Conservation (phyloP, 2,113 vertebrate genomes). For the Pao palembangensis region DNA sequence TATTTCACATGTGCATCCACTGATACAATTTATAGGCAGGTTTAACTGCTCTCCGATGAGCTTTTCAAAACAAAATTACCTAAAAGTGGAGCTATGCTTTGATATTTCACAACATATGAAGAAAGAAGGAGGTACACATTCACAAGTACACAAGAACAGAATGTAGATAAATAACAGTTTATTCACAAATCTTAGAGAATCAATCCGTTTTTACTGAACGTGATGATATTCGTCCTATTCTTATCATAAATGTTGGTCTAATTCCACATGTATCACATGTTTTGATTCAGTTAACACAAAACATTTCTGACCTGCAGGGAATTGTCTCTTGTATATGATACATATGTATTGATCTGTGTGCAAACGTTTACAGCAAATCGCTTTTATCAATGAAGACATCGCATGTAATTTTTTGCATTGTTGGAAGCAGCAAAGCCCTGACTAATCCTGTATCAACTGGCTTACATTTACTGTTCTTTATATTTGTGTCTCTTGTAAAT, state of each 20-base stretch:
- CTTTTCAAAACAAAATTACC: slow-evolving; percentile 59
- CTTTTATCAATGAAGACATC: slow-evolving; percentile 65
- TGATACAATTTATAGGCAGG: slow-evolving; percentile 51
- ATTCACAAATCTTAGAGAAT: no score
- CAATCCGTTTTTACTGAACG: no score
- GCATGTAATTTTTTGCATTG: slow-evolving; percentile 64
- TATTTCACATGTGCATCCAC: slow-evolving; percentile 26
- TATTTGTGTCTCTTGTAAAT: slow-evolving; percentile 49
- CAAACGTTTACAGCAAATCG: slow-evolving; percentile 59
- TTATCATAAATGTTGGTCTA: no score
- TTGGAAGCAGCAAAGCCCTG: slow-evolving; percentile 56
- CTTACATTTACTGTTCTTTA: slow-evolving; percentile 38
- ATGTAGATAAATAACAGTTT: no score
- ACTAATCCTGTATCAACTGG: slow-evolving; percentile 53
- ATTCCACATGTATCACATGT: no score
- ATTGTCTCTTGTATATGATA: slow-evolving; percentile 38
- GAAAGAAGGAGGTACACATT: slow-evolving; percentile 57
- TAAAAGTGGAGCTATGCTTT: slow-evolving; percentile 53
- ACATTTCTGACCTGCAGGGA: slow-evolving; percentile 29
- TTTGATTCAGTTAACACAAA: slow-evolving; percentile 5
- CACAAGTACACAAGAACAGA: slow-evolving; percentile 12
- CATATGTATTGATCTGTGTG: slow-evolving; percentile 45
- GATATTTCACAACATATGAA: slow-evolving; percentile 65
- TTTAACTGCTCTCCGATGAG: slow-evolving; percentile 69
- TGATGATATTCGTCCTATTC: no score